Conservation (phyloP, 2,888 invertebrate species). For the Lobophora halterata region DNA sequence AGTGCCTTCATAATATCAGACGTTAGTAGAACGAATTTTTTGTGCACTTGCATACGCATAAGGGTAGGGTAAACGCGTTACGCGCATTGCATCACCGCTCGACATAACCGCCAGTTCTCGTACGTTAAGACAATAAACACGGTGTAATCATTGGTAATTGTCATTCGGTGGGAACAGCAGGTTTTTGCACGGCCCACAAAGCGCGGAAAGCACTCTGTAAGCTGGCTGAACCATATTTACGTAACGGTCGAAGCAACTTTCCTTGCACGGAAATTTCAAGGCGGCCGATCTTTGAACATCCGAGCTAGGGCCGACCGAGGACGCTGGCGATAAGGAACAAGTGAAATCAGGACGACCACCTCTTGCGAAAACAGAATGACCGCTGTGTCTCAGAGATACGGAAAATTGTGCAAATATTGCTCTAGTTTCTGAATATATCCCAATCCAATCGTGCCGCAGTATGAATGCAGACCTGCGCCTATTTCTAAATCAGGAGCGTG, state of each 20-base stretch:
- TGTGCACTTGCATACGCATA: conserved; percentile 26
- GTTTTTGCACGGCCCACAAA: conserved; percentile 58
- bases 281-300: conserved; percentile 14
- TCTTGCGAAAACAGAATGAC: conserved; percentile 9
- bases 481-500: conserved; percentile 4
- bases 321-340: conserved; percentile 14
- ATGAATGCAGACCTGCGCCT: conserved; percentile 1
- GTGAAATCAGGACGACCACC: conserved; percentile 6
- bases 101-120: conserved; percentile 54
- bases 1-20: conserved; percentile 23
- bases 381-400: conserved; percentile 6
- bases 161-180: conserved; percentile 57
- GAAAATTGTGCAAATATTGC: conserved; percentile 13
- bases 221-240: conserved; percentile 63
- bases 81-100: conserved; percentile 50
- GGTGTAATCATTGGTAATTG: conserved; percentile 61
- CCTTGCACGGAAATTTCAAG: conserved; percentile 46
- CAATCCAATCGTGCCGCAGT: conserved; percentile 1
- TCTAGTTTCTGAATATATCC: conserved; percentile 5
- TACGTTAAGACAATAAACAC: conserved; percentile 60
- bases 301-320: conserved; percentile 13
- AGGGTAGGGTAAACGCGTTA: conserved; percentile 39
- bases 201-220: conserved; percentile 52
- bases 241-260: conserved; percentile 52
- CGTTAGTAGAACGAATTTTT: conserved; percentile 37